Percentiles rank a stretch among this genome's conserved stretches.
Conservation (phyloP, 1,140 invertebrate genomes). For the Adoxophyes honmai region DNA sequence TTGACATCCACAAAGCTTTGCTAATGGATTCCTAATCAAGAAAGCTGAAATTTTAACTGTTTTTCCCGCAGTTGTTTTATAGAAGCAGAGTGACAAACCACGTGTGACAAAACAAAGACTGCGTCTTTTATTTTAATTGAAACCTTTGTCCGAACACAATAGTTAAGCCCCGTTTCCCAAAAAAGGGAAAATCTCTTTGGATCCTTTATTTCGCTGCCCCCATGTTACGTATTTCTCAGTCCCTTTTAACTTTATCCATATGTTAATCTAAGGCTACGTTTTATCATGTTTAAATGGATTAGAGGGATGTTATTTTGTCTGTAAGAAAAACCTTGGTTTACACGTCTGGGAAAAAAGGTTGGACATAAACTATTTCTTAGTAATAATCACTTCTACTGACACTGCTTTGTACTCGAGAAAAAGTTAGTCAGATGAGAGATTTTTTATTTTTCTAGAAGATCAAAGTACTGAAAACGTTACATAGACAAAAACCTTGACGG, state of each 20-base stretch:
- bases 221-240: conserved; percentile 43
- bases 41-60: too few relatives aligned
- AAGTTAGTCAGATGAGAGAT: too few relatives aligned
- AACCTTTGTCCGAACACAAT: conserved; percentile 44
- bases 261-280: conserved; percentile 52
- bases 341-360: not conserved
- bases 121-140: conserved; percentile 32
- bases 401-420: too few relatives aligned
- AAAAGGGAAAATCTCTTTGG: conserved; percentile 44
- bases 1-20: too few relatives aligned
- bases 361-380: too few relatives aligned
- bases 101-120: conserved; percentile 11
- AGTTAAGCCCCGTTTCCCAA: conserved; percentile 41
- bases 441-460: too few relatives aligned
- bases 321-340: conserved; percentile 21
- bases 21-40: too few relatives aligned
- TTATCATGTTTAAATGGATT: conserved; percentile 49
- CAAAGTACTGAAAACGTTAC: too few relatives aligned
- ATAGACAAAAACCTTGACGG: too few relatives aligned
- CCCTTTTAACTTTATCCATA: conserved; percentile 51
- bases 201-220: conserved; percentile 39
- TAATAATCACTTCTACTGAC: too few relatives aligned
- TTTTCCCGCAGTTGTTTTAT: conserved; percentile 19
- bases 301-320: conserved; percentile 36
- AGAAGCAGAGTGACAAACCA: conserved; percentile 20